Percentiles rank a stretch among this genome's conserved stretches.
phyloP scores from a whole-genome alignment of 2,888 invertebrate species.

The Sycophila texana region DNA sequence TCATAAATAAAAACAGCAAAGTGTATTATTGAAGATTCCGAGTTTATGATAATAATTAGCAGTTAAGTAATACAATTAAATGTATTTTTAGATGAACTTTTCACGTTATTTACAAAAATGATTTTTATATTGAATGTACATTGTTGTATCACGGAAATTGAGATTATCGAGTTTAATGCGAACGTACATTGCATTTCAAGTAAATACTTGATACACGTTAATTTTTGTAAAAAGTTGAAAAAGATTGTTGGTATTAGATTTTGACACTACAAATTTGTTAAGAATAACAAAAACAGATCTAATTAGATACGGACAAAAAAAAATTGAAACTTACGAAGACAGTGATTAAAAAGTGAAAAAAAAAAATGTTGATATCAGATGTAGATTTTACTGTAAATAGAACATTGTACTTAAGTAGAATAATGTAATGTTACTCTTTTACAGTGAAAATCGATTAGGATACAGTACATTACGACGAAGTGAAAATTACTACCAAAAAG shows the following conservation, averaged over 20 bases:
- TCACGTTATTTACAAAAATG: constrained; percentile 21
- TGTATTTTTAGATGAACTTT: constrained; percentile 28
- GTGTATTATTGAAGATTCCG: constrained; percentile 33
- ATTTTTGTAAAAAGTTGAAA: neutral
- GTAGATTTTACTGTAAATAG: constrained; percentile 56
- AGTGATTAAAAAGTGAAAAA: neutral
- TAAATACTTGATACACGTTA: neutral
- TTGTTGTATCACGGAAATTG: constrained; percentile 1
- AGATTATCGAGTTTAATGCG: constrained; percentile 34
- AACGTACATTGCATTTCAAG: neutral
- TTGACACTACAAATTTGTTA: neutral
- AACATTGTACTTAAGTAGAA: constrained; percentile 52
- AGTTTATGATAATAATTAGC: constrained; percentile 5
- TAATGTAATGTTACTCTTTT: constrained; percentile 25
- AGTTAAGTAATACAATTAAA: constrained; percentile 1
- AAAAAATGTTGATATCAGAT: neutral
- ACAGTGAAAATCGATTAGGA: constrained; percentile 21
- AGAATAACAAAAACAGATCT: neutral
- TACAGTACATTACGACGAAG: constrained; percentile 11
- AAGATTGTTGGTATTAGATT: constrained; percentile 4
- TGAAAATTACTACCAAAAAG: constrained; percentile 47
- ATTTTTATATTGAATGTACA: constrained; percentile 19
- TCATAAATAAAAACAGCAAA: constrained; percentile 9
- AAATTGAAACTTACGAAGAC: neutral
- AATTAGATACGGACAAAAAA: neutral